Evolutionary conservation across 2,113 vertebrate species (phyloP), one percentile per base, ranked within the genome.

Genomic region (Pseudolaguvia tuberculata): DNA sequence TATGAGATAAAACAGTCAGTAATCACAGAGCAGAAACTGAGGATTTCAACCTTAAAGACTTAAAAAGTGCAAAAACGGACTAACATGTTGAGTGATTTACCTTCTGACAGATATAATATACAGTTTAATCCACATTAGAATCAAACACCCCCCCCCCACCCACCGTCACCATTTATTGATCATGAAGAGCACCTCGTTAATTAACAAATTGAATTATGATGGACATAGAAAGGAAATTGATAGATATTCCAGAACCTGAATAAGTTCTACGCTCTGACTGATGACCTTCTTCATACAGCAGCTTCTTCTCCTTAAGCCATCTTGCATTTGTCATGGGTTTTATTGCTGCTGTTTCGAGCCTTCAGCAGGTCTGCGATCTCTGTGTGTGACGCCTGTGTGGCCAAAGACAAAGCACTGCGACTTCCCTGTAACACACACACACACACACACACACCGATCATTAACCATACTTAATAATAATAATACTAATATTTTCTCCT

Each of bases 301-400:
- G 20, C 35, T 25, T 66, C 25, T 81, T 20, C 58, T 52, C 47
- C 69, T n/a, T 63, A 80, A n/a, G 78, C 72, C 31, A 73, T 57
- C 57, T 79, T 76, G 53, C 75, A 75, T 62, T 76, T 81, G 27
- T 78, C 39, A 23, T 51, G 47, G 52, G 80, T 82, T 81, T 85
- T 81, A 74, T 84, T 83, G 80, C 85, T 88, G 56, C 81, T 59
- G 53, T 81, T 67, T 55, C 94, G 93, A 70, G 92, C 93, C 58
- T 59, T 89, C 78, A 98, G 92, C 42, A 98, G 91, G 18, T 88
- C 84, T 0, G 89, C 91, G 0, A 96, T 94, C 76, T 98, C 94
- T 2, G 78, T 81, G 9, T 83, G 92, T 85, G 91, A 89, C 21
- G 89, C 89, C 6, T 87, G 81, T 84, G 87, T 87, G 15, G 91